Conservation (phyloP, 2,797 vertebrate species). For the Cyprinella venusta region DNA sequence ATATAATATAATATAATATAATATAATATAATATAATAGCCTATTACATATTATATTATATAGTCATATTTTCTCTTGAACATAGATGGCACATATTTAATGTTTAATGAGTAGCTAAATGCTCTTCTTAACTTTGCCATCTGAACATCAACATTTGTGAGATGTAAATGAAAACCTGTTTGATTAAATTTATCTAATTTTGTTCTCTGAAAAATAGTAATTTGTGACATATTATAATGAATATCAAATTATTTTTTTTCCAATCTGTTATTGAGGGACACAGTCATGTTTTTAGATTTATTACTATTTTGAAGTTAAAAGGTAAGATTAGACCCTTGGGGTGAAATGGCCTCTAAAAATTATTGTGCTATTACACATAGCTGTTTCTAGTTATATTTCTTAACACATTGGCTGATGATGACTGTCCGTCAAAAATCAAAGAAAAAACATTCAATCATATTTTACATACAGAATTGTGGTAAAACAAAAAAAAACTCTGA, state of each 20-base stretch:
- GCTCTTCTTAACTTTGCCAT: neutral
- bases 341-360: neutral
- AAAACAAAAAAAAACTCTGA: neutral
- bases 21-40: no score
- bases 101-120: no score
- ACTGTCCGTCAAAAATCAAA: neutral
- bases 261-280: neutral
- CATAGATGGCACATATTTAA: neutral
- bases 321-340: neutral
- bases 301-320: neutral
- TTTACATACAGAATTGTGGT: neutral
- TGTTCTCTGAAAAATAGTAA: neutral
- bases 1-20: neutral
- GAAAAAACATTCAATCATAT: neutral
- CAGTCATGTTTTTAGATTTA: neutral
- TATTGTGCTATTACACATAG: neutral
- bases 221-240: neutral
- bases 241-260: neutral
- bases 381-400: neutral
- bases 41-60: no score
- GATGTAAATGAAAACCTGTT: neutral
- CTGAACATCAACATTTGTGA: neutral
- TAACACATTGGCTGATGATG: neutral
- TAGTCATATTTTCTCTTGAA: neutral
- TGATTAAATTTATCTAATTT: neutral